Evolutionary conservation across 2,113 vertebrate genomes (phyloP), one percentile per base, ranked within the genome.

Genomic region (Pantherophis guttatus): DNA sequence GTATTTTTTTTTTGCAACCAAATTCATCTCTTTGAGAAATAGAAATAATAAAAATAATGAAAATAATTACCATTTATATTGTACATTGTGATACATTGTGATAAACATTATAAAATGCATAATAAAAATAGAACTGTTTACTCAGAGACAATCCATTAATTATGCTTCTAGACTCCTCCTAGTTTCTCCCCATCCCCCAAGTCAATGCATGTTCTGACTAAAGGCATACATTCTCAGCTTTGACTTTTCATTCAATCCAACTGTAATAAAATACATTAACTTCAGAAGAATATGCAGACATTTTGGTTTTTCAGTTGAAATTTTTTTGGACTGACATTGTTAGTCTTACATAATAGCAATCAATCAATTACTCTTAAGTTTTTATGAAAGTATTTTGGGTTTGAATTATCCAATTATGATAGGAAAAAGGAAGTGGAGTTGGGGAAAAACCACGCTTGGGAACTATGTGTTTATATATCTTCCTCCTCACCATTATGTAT

Each of bases 301-400:
- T 8, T n/a, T n/a, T 0, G 0, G 0, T 70, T 93, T 65, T 93
- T 59, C 50, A 23, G 52, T 19, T 0, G 0, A 86, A 70, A 86
- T 87, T 89, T 39, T 89, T 3, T 1, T 10, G 11, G 62, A 65
- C 11, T n/a, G 26, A 65, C 11, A 15, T n/a, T n/a, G 65, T 70
- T 70, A 70, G 29, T 2, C 75, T 81, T 81, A 9, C 75, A 75
- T 19, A 39, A 39, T 39, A 75, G 15, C 3, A 81, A 44, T 81
- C 70, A 39, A 39, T 81, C 15, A 81, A 81, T 81, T 81, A 81
- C 6, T 81, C 15, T 81, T 81, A 44, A 39, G 17, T 44, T 39
- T 39, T 81, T 81, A 81, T 39, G 75, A 81, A 81, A 81, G 75
- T 44, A 44, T 39, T 81, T 81, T 81, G n/a, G 33, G 33, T 21